These are phyloP conservation scores for Tyrophagus putrescentiae DNA, from an alignment of 1,140 invertebrate genomes.

Conservation along the genomic window DNA sequence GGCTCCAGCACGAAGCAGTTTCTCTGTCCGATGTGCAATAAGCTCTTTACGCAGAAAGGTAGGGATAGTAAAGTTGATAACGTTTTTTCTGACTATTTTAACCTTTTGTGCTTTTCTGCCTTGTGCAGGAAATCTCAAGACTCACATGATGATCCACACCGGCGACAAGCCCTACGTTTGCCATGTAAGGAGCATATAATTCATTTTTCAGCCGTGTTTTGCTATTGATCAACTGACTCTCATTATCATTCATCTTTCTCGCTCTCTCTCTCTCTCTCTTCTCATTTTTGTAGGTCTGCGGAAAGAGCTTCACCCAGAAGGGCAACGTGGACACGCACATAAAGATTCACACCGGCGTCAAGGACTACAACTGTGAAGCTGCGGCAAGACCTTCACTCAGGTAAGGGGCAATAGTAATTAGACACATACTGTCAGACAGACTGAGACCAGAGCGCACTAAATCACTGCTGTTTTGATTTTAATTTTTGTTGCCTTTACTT, in stretches of 20 bases:
- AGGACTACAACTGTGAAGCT: conserved; percentile 33
- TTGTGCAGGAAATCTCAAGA: conserved; percentile 36
- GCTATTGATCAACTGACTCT: background rate
- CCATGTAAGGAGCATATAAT: conserved; percentile 32
- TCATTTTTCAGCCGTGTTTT: background rate
- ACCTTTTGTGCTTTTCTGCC: conserved; percentile 25
- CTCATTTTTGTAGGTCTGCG: conserved; percentile 25
- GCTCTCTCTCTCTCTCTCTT: background rate
- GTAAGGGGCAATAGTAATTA: too few relatives aligned
- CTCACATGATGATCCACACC: conserved; percentile 43
- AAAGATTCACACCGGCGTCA: conserved; percentile 32
- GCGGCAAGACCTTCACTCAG: conserved; percentile 38
- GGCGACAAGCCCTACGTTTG: conserved; percentile 37
- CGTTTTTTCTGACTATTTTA: conserved; percentile 1
- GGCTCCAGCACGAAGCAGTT: conserved; percentile 26
- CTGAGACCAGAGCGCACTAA: too few relatives aligned
- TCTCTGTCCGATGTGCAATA: conserved; percentile 29
- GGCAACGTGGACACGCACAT: conserved; percentile 32
- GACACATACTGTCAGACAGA: too few relatives aligned
- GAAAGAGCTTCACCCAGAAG: conserved; percentile 32
- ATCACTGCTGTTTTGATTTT: too few relatives aligned
- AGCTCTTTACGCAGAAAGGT: conserved; percentile 30
- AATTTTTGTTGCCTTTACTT: too few relatives aligned
- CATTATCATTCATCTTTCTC: background rate
- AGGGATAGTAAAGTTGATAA: background rate